Conservation (phyloP, 2,888 invertebrate species). For the Drosophila buzzatii region DNA sequence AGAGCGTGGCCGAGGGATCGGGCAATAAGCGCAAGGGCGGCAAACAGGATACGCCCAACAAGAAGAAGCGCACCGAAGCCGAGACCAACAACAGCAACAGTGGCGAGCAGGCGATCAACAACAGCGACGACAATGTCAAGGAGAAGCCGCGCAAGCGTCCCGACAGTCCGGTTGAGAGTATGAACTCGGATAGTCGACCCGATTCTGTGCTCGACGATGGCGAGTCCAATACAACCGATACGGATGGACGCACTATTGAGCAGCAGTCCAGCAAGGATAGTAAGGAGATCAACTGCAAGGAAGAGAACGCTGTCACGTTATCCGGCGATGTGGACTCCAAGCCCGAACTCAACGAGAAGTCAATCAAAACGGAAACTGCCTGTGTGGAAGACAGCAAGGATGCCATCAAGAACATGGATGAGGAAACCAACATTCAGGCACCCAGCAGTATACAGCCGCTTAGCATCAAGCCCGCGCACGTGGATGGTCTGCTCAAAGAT, state of each 20-base stretch:
- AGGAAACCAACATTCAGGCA: slow-evolving; percentile 84
- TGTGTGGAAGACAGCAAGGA: slow-evolving; percentile 78
- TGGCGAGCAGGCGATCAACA: slow-evolving; percentile 57
- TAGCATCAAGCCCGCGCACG: slow-evolving; percentile 42
- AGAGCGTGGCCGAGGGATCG: slow-evolving; percentile 71
- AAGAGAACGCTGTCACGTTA: slow-evolving; percentile 65
- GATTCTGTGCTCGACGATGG: slow-evolving; percentile 91
- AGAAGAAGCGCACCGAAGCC: slow-evolving; percentile 86
- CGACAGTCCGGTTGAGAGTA: slow-evolving; percentile 92
- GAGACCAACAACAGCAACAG: slow-evolving; percentile 60
- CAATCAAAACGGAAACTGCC: slow-evolving; percentile 65
- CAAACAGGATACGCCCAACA: slow-evolving; percentile 87
- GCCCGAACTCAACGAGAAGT: slow-evolving; percentile 83
- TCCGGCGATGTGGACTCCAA: slow-evolving; percentile 82
- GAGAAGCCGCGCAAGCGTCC: slow-evolving; percentile 87
- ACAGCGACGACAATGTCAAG: slow-evolving; percentile 80
- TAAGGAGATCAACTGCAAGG: slow-evolving; percentile 83
- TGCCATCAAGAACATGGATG: slow-evolving; percentile 83
- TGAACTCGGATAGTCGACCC: slow-evolving; percentile 91
- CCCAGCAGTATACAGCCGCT: slow-evolving; percentile 69
- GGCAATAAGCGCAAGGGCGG: slow-evolving; percentile 84
- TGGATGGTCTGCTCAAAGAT: slow-evolving; percentile 63
- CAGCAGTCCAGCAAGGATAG: slow-evolving; percentile 85
- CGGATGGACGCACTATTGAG: slow-evolving; percentile 78
- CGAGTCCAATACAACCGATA: slow-evolving; percentile 85